A percentile compares a stretch with the other conserved stretches of the same genome.
Conservation (phyloP, 2,888 invertebrate genomes). For the Latheticus oryzae region DNA sequence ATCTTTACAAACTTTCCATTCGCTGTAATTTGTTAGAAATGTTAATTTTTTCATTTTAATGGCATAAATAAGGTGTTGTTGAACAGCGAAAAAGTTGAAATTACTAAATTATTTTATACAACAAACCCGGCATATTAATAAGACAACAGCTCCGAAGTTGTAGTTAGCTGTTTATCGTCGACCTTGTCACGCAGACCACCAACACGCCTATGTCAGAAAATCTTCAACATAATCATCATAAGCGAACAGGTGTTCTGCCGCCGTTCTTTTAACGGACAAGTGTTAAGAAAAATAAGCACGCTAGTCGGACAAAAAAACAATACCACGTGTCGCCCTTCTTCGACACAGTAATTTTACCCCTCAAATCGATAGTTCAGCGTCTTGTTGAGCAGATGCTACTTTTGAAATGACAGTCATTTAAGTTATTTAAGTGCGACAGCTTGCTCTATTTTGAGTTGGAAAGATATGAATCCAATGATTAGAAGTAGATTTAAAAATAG, state of each 20-base stretch:
- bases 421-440: constrained; percentile 34
- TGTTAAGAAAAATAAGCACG: neutral
- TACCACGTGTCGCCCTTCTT: constrained; percentile 1
- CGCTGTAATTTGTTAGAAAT: too few species aligned
- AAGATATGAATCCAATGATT: constrained; percentile 40
- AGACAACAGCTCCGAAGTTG: constrained; percentile 5
- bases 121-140: constrained; percentile 10
- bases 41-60: too few species aligned
- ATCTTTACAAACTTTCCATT: too few species aligned
- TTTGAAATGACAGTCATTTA: constrained; percentile 38
- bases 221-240: constrained; percentile 10
- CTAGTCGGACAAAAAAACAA: neutral
- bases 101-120: neutral
- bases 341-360: constrained; percentile 10
- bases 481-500: constrained; percentile 36
- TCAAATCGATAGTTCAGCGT: constrained; percentile 19
- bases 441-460: constrained; percentile 35
- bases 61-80: too few species aligned
- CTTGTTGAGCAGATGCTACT: constrained; percentile 26
- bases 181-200: constrained; percentile 21
- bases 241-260: constrained; percentile 9
- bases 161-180: constrained; percentile 1
- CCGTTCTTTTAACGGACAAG: neutral
- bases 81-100: too few species aligned
- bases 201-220: neutral